Conservation (phyloP, 2,113 vertebrate species). For the Aegithalos caudatus region DNA sequence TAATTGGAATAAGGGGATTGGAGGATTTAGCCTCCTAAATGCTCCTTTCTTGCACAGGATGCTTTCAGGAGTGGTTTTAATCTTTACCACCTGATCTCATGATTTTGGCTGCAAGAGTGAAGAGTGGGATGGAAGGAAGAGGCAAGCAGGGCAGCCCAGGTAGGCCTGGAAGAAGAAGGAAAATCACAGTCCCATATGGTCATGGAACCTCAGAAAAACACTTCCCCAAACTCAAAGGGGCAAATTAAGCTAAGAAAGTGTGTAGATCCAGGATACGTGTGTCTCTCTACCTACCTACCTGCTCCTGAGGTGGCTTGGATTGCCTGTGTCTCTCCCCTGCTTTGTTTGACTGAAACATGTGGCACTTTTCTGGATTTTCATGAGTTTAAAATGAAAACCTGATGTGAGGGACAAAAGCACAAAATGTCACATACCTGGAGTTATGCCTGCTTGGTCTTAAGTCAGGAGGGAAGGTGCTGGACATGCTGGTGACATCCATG, state of each 20-base stretch:
- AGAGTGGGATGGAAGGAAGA: not conserved
- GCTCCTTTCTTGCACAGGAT: conserved; percentile 21
- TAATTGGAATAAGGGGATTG: conserved; percentile 54
- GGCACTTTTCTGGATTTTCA: not conserved
- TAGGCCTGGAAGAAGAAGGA: not conserved
- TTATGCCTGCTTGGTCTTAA: not conserved
- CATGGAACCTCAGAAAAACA: not conserved
- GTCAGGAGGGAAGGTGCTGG: not conserved
- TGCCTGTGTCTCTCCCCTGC: not conserved
- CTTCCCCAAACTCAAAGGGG: not conserved
- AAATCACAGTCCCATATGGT: not conserved
- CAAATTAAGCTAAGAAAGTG: not conserved
- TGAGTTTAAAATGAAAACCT: not conserved
- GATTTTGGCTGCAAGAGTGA: not conserved
- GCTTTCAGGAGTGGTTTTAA: conserved; percentile 23
- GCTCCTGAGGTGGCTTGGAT: not conserved
- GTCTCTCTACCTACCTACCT: not conserved
- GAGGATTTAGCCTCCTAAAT: conserved; percentile 45
- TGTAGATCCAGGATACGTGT: not conserved
- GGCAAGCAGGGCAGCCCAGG: not conserved
- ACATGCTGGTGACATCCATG: not conserved
- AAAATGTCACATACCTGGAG: not conserved
- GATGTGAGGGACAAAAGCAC: not conserved
- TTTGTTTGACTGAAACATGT: not conserved
- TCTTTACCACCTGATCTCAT: conserved; percentile 29